Evolutionary conservation across 2,113 vertebrate genomes (phyloP).

Genomic region (Parus major): DNA sequence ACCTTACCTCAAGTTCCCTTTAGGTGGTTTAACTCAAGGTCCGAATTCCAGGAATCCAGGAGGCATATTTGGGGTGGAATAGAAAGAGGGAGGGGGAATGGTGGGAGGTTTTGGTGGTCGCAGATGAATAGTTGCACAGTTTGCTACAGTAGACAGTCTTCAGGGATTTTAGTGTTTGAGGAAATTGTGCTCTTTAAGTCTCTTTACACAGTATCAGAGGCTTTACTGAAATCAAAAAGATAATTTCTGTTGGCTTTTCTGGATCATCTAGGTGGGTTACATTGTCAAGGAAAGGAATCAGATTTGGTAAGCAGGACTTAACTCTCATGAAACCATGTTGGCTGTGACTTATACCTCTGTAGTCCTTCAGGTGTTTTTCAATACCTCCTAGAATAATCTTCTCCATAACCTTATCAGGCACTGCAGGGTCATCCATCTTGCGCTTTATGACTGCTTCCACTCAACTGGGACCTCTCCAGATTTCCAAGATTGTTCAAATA

Average conservation of each 20-base stretch:
- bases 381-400: not conserved
- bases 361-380: not conserved
- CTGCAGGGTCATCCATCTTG: not conserved
- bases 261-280: not conserved
- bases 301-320: not conserved
- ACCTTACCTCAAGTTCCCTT: not conserved
- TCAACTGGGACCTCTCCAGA: not conserved
- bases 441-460: not conserved
- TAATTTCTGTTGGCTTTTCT: not conserved
- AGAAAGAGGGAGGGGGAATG: not conserved
- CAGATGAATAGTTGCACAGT: not conserved
- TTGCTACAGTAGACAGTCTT: not conserved
- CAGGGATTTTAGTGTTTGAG: not conserved
- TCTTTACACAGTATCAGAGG: not conserved
- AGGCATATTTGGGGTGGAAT: not conserved
- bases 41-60: not conserved
- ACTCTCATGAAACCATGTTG: not conserved
- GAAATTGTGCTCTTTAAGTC: not conserved
- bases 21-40: not conserved
- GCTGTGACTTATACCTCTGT: not conserved
- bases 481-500: not conserved
- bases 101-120: not conserved
- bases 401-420: not conserved
- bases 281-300: not conserved
- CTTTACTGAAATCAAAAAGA: not conserved